Evolutionary conservation across 2,888 invertebrate genomes (phyloP), one percentile per base, ranked within the genome.

Genomic region (Zele albiditarsus): DNA sequence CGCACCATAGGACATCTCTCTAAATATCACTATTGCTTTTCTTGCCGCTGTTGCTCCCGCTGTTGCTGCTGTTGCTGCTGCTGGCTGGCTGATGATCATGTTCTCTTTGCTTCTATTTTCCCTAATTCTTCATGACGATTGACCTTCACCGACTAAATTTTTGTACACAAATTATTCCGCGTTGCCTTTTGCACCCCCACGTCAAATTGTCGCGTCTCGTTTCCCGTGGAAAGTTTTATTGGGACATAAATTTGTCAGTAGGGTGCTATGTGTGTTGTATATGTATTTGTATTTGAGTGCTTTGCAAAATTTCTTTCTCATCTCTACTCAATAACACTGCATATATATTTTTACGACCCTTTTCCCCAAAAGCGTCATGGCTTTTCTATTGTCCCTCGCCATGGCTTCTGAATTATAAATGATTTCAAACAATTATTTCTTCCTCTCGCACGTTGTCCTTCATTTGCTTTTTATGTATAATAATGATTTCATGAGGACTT

Each of bases 211-310:
- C 20, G 20, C 53, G 10, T 53, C 53, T 53, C 53, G 2, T 53
- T 20, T 2, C n/a, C n/a, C 46, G 20, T 53, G 53, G 73, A 79
- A 78, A 78, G 77, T 74, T 79, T 80, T 79, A 79, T 79, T 80
- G 79, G 72, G 67, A 79, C 79, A 80, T 80, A 80, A 80, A 80
- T 80, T 80, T 77, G 31, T n/a, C 69, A 28, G 49, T 65, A 42
- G 73, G 42, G 60, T 62, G 28, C 31, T 25, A 28, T 20, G 14
- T 60, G 16, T 58, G 28, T n/a, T 46, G 8, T 33, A n/a, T 42
- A 28, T 46, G 46, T n/a, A 14, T 16, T 6, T 8, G 68, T 53
- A 23, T 46, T 27, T n/a, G n/a, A n/a, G n/a, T n/a, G n/a, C 57
- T 38, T 69, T 31, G 23, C 57, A 33, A 31, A 69, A 57, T 69